A percentile compares a stretch with the other conserved stretches of the same genome.
Evolutionary conservation across 2,888 invertebrate genomes (phyloP).

Genomic region (Cheilosia vulpina): DNA sequence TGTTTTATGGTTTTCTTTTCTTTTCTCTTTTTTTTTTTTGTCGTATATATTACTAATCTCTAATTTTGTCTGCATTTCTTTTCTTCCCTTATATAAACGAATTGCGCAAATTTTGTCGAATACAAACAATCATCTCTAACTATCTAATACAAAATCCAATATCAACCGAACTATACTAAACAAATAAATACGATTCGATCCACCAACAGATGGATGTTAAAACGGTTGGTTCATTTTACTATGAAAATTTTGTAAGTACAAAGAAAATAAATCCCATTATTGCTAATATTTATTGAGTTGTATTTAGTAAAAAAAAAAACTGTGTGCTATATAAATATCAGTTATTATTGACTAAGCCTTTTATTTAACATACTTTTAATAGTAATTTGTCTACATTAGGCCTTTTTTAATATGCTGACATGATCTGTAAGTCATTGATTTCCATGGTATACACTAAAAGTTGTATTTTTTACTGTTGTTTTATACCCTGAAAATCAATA

Average conservation of each 20-base stretch:
- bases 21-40: slow-evolving; percentile 12
- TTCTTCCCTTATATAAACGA: slow-evolving; percentile 48
- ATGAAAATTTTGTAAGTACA: slow-evolving; percentile 97
- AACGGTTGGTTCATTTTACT: slow-evolving; percentile 97
- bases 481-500: too few relatives aligned
- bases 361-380: neutral
- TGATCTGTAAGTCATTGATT: too few relatives aligned
- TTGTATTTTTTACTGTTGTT: too few relatives aligned
- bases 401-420: too few relatives aligned
- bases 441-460: too few relatives aligned
- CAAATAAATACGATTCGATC: slow-evolving; percentile 76
- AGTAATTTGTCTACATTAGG: too few relatives aligned
- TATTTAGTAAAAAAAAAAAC: neutral
- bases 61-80: slow-evolving; percentile 53
- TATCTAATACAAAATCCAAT: slow-evolving; percentile 29
- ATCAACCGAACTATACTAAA: slow-evolving; percentile 49
- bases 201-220: slow-evolving; percentile 96
- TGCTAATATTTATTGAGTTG: slow-evolving; percentile 22
- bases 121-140: slow-evolving; percentile 55
- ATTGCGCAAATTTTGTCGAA: slow-evolving; percentile 33
- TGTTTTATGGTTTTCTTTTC: slow-evolving; percentile 16
- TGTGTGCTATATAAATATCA: slow-evolving; percentile 1
- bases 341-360: neutral
- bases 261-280: slow-evolving; percentile 56
- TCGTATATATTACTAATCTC: slow-evolving; percentile 58